phyloP scores from a whole-genome alignment of 1,140 invertebrate species.

The Maniola jurtina region DNA sequence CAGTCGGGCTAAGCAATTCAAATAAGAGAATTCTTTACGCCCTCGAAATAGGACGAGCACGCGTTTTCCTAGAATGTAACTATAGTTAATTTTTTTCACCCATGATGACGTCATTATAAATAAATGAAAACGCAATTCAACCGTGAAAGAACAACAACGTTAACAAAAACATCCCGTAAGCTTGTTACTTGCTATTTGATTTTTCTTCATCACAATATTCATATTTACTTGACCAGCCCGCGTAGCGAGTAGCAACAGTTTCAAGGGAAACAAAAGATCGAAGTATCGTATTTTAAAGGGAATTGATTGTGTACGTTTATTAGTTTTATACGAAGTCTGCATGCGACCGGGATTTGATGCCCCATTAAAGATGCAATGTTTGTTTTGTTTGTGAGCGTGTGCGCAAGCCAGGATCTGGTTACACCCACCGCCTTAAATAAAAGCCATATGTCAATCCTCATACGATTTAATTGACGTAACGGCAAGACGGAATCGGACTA shows the following conservation, averaged over 20 bases:
- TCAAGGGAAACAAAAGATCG: conserved; percentile 35
- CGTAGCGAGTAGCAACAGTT: conserved; percentile 14
- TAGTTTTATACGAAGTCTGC: conserved; percentile 58
- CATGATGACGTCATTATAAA: not conserved
- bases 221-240: no score
- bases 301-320: conserved; percentile 69
- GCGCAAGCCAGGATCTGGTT: conserved; percentile 35
- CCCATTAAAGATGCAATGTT: conserved; percentile 45
- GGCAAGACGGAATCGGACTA: conserved; percentile 43
- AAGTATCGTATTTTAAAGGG: conserved; percentile 30
- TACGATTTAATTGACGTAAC: conserved; percentile 53
- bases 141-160: no score
- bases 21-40: conserved; percentile 56
- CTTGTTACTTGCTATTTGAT: no score
- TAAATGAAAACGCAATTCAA: no score
- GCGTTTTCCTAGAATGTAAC: conserved; percentile 28
- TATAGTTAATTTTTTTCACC: not conserved
- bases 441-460: conserved; percentile 59
- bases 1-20: conserved; percentile 51
- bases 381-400: conserved; percentile 54
- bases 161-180: no score
- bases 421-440: conserved; percentile 44
- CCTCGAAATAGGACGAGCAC: conserved; percentile 37
- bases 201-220: no score
- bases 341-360: conserved; percentile 53